Evolutionary conservation across 2,888 invertebrate species (phyloP).

Genomic region (Camponotus fellah): DNA sequence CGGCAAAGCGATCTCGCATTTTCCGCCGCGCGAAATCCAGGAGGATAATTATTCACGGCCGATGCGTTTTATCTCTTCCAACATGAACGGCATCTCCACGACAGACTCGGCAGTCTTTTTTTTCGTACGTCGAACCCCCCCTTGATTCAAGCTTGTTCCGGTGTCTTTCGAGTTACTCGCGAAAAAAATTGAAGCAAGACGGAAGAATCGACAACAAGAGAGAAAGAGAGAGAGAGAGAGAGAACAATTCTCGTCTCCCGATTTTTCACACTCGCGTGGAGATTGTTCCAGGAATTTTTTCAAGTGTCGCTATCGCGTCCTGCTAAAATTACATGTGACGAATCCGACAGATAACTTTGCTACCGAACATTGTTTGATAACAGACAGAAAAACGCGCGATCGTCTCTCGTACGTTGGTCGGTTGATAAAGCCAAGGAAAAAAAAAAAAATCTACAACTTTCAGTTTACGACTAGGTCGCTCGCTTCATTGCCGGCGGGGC

Average conservation of each 20-base stretch:
- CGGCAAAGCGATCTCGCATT: background rate
- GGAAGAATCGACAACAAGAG: background rate
- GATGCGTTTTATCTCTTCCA: background rate
- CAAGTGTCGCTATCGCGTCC: slow-evolving; percentile 65
- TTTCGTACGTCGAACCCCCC: background rate
- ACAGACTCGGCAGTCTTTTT: slow-evolving; percentile 21
- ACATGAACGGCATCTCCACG: slow-evolving; percentile 17
- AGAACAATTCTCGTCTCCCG: background rate
- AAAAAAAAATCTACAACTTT: slow-evolving; percentile 22
- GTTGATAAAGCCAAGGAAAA: slow-evolving; percentile 6
- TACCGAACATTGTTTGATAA: slow-evolving; percentile 65
- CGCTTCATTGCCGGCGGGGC: slow-evolving; percentile 21
- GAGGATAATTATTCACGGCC: background rate
- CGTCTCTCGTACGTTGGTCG: background rate
- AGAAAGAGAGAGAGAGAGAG: background rate
- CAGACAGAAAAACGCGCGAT: slow-evolving; percentile 29
- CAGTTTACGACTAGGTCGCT: background rate
- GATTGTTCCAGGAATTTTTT: slow-evolving; percentile 63
- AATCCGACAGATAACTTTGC: slow-evolving; percentile 70
- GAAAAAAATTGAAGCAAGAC: background rate
- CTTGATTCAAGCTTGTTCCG: slow-evolving; percentile 1
- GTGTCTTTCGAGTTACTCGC: background rate
- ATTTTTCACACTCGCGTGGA: slow-evolving; percentile 34
- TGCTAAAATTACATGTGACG: slow-evolving; percentile 76
- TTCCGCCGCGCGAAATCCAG: slow-evolving; percentile 5